phyloP scores from a whole-genome alignment of 2,797 vertebrate genomes.

The Macropus fuliginosus region DNA sequence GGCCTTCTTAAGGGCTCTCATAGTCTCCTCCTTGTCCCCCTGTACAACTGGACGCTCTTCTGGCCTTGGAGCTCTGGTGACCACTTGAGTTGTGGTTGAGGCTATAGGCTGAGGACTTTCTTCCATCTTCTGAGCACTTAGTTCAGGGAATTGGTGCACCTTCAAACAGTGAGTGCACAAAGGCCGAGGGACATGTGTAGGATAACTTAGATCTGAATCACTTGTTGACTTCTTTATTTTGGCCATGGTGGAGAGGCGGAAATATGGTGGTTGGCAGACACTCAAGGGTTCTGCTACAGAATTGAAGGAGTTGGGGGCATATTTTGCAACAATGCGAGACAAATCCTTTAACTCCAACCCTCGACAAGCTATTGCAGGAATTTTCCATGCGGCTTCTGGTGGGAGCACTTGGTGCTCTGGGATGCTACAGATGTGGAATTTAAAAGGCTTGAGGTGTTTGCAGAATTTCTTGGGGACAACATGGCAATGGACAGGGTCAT shows the following conservation, averaged over 20 bases:
- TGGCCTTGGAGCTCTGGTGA: not conserved
- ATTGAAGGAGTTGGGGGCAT: not conserved
- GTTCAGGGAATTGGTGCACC: not conserved
- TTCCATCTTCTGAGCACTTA: not conserved
- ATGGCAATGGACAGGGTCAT: not conserved
- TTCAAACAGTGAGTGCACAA: not conserved
- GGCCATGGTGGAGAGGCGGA: rapidly evolving
- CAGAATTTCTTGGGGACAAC: not conserved
- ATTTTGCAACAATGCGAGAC: rapidly evolving
- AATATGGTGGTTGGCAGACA: not conserved
- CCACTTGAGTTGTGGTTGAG: not conserved
- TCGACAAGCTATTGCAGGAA: not conserved
- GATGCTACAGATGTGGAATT: not conserved
- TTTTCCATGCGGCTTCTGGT: not conserved
- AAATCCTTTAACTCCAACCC: not conserved
- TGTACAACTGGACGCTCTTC: not conserved
- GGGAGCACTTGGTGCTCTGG: not conserved
- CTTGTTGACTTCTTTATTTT: not conserved
- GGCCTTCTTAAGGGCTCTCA: not conserved
- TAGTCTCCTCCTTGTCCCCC: not conserved
- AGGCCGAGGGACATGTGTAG: not conserved
- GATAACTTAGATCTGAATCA: rapidly evolving
- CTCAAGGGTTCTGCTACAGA: not conserved
- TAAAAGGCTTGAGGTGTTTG: not conserved
- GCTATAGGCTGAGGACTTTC: not conserved